These are phyloP conservation scores for Atta colombica DNA, from an alignment of 1,140 invertebrate species.

Conservation along the genomic window DNA sequence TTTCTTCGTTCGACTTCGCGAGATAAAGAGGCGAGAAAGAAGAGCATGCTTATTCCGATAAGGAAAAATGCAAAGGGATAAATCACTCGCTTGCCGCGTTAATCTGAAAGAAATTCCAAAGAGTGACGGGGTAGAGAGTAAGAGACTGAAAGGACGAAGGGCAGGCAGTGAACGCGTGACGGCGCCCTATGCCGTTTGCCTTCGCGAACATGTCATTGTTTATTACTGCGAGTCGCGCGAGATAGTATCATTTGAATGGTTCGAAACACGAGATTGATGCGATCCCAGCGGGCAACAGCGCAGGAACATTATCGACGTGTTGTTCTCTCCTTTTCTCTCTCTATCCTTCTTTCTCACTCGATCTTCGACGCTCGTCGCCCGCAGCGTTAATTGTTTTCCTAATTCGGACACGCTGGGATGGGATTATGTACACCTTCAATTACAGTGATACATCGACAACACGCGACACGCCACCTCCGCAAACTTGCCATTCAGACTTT, in stretches of 20 bases:
- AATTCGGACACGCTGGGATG: constrained; percentile 62
- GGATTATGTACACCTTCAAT: constrained; percentile 69
- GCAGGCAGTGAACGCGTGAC: constrained; percentile 18
- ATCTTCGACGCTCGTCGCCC: constrained; percentile 23
- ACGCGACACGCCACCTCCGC: constrained; percentile 57
- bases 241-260: constrained; percentile 74
- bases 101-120: constrained; percentile 39
- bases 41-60: constrained; percentile 31
- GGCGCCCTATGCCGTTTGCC: constrained; percentile 54
- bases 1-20: constrained; percentile 23
- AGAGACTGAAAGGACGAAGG: constrained; percentile 49
- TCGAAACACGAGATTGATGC: constrained; percentile 68
- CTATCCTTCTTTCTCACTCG: background rate
- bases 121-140: background rate
- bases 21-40: constrained; percentile 12
- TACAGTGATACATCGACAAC: constrained; percentile 68
- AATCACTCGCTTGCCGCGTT: constrained; percentile 49
- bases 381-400: constrained; percentile 73
- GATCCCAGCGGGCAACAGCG: constrained; percentile 62
- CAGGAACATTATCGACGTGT: constrained; percentile 49
- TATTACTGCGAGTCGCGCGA: constrained; percentile 65
- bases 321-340: background rate
- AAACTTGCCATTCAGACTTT: constrained; percentile 8
- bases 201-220: constrained; percentile 68
- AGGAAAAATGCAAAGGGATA: constrained; percentile 42